Base-by-base conservation (phyloP, 2,113 vertebrate species). In the Galemys pyrenaicus region DNA sequence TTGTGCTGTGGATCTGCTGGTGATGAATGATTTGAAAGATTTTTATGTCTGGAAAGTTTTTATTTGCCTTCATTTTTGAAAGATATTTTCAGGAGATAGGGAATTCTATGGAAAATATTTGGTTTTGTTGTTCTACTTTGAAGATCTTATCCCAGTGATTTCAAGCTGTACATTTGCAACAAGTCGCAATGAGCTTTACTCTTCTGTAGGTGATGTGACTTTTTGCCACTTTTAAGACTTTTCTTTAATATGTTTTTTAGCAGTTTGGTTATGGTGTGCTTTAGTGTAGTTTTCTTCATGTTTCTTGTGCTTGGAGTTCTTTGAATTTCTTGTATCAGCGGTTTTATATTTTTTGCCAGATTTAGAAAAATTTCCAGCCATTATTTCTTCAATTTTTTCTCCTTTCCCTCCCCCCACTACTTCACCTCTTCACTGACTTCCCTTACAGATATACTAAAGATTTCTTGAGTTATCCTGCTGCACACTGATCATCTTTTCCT, bases 61-160 rank as follows among this genome's bases (percentile, higher is more conserved):
- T 49, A 28, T 82, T 87, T 46, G 41, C 39, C 51, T 60, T 49
- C 26, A 12, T 64, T 78, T 89, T 49, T 73, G 64, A 58, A 87
- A 82, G 51, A 32, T 51, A 30, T 71, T 54, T 82, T 62, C 41
- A 35, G 46, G 71, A 35, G 26, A 41, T n/a, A 16, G 49, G 35
- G 24, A 46, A n/a, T 51, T 54, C 39, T 49, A 20, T 19, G 28
- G 35, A 64, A 30, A 35, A 15, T 16, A n/a, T 49, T 32, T 37
- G 54, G 39, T 67, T 35, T 74, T 74, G 28, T 56, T 78, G 24
- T 78, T 19, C 26, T 10, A n/a, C 9, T 51, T 35, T 10, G 37
- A 83, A 39, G 39, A 41, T 28, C 20, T 30, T 6, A 13, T 71
- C 39, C 35, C 32, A 65, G 0, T 24, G 28, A 9, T 92, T 68